Evolutionary conservation across 1,140 invertebrate genomes (phyloP), one percentile per base, ranked within the genome.

Genomic region (Polypedilum pembai): DNA sequence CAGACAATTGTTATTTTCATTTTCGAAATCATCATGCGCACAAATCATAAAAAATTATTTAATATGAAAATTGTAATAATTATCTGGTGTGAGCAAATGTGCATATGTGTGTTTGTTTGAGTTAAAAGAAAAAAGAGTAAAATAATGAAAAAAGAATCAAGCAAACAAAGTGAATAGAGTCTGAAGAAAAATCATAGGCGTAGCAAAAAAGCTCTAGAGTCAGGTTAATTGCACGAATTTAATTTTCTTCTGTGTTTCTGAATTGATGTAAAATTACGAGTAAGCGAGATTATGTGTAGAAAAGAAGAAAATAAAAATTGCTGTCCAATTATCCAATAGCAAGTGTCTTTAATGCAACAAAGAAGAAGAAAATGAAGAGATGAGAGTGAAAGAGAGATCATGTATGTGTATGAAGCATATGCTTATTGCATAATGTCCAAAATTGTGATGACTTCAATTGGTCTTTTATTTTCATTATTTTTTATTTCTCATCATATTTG

Each of bases 11-110:
- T n/a, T n/a, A 56, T 15, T 56, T 56, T 56, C 45, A 56, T 15
- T 56, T 56, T 56, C 45, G n/a, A 56, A 56, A 56, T 56, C 45
- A 56, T 56, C 45, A n/a, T 56, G 45, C 45, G 12, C 45, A n/a
- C 45, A 56, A 56, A 56, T 56, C 10, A 56, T 56, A 56, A 56
- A 12, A 56, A 56, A 56, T 56, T 56, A 56, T 56, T 56, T 56
- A 56, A 56, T n/a, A 56, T 15, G 3, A 56, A 45, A 56, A 56
- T 33, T 33, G 1, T 33, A 33, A 33, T 33, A 33, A 33, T 33
- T 33, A 33, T 33, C 24, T 33, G 24, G 24, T 33, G 24, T 33
- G 24, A 33, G 24, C 10, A 56, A 56, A 56, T n/a, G n/a, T 12
- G n/a, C 12, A 56, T 56, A 56, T 15, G 3, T 12, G 41, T 56